Conservation (phyloP, 2,113 vertebrate species). For the Meriones unguiculatus region DNA sequence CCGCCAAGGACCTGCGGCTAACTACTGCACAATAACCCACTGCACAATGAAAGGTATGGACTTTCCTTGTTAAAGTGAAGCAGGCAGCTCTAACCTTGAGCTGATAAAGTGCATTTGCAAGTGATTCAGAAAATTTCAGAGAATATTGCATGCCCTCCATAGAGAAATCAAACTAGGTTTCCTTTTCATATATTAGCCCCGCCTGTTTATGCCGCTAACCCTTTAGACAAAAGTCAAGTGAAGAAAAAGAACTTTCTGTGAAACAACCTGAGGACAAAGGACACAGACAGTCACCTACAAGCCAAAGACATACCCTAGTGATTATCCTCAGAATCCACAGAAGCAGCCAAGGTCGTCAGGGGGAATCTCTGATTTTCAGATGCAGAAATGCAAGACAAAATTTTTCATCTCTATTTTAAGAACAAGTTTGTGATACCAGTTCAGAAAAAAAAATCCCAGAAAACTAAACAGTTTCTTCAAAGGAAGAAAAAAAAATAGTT, state of each 20-base stretch:
- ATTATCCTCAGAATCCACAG: neutral
- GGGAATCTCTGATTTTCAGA: neutral
- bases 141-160: rapidly evolving
- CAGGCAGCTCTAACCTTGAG: neutral
- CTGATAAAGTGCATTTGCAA: neutral
- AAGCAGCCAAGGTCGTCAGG: rapidly evolving
- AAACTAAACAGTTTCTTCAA: neutral
- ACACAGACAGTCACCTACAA: too few species aligned
- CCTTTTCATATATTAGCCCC: neutral
- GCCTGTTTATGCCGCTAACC: neutral
- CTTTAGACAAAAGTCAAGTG: neutral
- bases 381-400: neutral
- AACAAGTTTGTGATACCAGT: neutral
- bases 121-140: neutral
- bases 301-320: neutral
- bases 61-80: neutral
- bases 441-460: neutral
- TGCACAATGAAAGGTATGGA: neutral
- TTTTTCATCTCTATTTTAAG: neutral
- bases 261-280: neutral
- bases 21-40: neutral
- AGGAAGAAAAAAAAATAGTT: neutral
- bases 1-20: neutral
- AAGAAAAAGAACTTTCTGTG: neutral
- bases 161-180: neutral